Percentiles rank a stretch among this genome's conserved stretches.
Conservation (phyloP, 2,113 vertebrate species). For the Reinhardtius hippoglossoides region DNA sequence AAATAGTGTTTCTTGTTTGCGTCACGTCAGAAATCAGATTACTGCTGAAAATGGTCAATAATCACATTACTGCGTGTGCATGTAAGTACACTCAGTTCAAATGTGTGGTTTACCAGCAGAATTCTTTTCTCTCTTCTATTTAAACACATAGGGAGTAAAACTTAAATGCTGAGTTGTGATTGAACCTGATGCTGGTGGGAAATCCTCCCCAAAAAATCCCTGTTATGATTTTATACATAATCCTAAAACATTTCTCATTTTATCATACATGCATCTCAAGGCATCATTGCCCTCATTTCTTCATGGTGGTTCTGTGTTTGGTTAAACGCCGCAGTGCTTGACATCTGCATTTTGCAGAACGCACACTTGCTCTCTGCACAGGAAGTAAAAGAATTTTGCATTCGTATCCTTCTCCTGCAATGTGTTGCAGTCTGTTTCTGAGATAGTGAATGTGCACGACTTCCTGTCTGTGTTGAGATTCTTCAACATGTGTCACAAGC, state of each 20-base stretch:
- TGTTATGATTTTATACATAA: not conserved
- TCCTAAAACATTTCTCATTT: not conserved
- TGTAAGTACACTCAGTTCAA: not conserved
- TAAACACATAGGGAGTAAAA: not conserved
- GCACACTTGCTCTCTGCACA: constrained; percentile 52
- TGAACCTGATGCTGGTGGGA: no score
- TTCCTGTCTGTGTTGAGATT: constrained; percentile 20
- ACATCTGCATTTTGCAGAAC: constrained; percentile 38
- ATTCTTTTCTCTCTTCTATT: not conserved
- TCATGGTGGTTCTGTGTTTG: not conserved
- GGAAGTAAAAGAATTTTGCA: constrained; percentile 48
- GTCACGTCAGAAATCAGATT: not conserved
- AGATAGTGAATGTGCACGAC: not conserved
- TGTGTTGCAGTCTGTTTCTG: not conserved
- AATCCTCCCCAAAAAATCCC: no score
- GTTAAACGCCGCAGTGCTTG: not conserved
- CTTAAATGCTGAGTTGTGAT: not conserved
- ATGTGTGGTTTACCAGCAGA: not conserved
- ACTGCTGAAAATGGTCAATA: not conserved
- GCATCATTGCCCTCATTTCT: not conserved
- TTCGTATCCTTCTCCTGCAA: not conserved
- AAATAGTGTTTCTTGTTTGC: not conserved
- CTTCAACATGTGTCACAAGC: not conserved
- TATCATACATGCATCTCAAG: not conserved
- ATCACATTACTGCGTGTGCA: not conserved